Conservation (phyloP, 1,140 invertebrate genomes). For the Oncopodura yosiiana region DNA sequence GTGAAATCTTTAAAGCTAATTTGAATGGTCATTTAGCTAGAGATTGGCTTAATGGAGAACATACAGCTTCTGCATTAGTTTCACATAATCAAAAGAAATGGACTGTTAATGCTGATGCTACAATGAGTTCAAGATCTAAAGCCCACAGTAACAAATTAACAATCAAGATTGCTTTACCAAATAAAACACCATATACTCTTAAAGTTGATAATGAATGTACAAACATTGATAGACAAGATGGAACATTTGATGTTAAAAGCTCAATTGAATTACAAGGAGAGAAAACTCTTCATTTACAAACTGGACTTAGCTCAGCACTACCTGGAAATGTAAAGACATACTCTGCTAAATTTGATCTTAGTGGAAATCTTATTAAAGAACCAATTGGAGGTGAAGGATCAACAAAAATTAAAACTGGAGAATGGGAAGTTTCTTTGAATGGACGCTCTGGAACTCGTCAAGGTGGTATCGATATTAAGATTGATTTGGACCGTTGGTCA, state of each 20-base stretch:
- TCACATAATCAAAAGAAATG: slow-evolving; percentile 16
- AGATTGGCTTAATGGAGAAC: slow-evolving; percentile 25
- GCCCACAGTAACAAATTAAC: slow-evolving; percentile 1
- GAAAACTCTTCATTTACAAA: slow-evolving; percentile 12
- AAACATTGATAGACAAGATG: slow-evolving; percentile 18
- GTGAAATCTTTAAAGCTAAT: slow-evolving; percentile 8
- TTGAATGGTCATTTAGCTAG: slow-evolving; percentile 8
- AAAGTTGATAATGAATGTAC: slow-evolving; percentile 7
- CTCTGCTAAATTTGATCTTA: slow-evolving; percentile 13
- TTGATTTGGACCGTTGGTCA: slow-evolving; percentile 15
- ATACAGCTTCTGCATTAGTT: too few species aligned
- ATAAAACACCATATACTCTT: slow-evolving; percentile 18
- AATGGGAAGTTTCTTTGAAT: neutral
- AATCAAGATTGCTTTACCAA: slow-evolving; percentile 7
- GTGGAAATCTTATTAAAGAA: slow-evolving; percentile 8
- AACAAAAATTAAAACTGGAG: slow-evolving; percentile 5
- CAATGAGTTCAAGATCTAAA: neutral
- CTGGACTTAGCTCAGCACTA: slow-evolving; percentile 16
- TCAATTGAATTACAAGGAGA: slow-evolving; percentile 18
- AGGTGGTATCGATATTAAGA: slow-evolving; percentile 6
- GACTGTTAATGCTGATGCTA: neutral
- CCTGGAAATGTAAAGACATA: slow-evolving; percentile 19
- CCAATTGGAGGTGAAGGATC: slow-evolving; percentile 11
- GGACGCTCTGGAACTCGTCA: slow-evolving; percentile 8
- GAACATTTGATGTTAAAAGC: slow-evolving; percentile 21